Conservation (phyloP, 2,888 invertebrate genomes). For the Patella caerulea region DNA sequence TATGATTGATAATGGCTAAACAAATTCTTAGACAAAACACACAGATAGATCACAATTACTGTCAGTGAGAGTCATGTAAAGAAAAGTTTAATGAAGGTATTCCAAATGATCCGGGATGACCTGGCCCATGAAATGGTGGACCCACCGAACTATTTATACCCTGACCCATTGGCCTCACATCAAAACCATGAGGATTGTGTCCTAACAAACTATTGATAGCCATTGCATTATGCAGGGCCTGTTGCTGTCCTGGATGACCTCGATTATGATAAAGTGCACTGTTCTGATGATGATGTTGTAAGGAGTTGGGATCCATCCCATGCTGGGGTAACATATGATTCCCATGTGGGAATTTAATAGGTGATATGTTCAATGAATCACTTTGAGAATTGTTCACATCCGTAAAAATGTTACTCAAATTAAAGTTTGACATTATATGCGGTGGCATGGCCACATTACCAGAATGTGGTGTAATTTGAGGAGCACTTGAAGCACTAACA, state of each 20-base stretch:
- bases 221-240: conserved; percentile 66
- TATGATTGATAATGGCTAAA: too few species aligned
- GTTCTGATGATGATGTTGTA: conserved; percentile 61
- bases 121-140: conserved; percentile 65
- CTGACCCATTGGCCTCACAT: conserved; percentile 58
- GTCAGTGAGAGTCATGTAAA: conserved; percentile 55
- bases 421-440: conserved; percentile 67
- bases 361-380: conserved; percentile 66
- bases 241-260: conserved; percentile 57
- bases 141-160: conserved; percentile 63
- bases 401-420: conserved; percentile 66
- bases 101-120: conserved; percentile 62
- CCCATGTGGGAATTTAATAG: conserved; percentile 68
- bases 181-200: conserved; percentile 69
- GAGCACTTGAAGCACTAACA: conserved; percentile 54
- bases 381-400: conserved; percentile 60
- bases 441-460: conserved; percentile 52
- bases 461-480: conserved; percentile 60
- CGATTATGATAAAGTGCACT: conserved; percentile 62
- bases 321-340: conserved; percentile 61
- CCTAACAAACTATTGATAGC: conserved; percentile 69
- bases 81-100: conserved; percentile 70
- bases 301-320: conserved; percentile 60
- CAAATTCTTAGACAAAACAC: too few species aligned
- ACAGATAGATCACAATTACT: neutral